Conservation (phyloP, 2,888 invertebrate species). For the Drosophila mercatorum region DNA sequence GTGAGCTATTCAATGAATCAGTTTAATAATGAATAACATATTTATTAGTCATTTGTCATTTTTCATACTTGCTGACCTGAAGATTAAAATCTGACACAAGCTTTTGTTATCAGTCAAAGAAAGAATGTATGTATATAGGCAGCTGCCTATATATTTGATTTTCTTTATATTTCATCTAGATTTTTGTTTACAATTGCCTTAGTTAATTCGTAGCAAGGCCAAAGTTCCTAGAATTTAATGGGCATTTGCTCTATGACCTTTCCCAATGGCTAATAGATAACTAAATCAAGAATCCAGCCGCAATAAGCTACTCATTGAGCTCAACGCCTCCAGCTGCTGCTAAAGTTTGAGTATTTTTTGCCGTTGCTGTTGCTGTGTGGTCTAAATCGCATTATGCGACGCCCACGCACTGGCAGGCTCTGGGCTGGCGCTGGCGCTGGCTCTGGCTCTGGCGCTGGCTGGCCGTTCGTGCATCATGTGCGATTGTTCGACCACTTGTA, state of each 20-base stretch:
- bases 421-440: too few species aligned
- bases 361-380: not conserved
- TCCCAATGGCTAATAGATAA: constrained; percentile 6
- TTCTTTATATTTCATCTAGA: not conserved
- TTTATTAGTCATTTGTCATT: not conserved
- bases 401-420: not conserved
- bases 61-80: not conserved
- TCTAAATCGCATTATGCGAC: constrained; percentile 64
- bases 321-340: not conserved
- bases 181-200: not conserved
- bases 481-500: constrained; percentile 59
- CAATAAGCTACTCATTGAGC: constrained; percentile 20
- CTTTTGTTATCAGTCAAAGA: not conserved
- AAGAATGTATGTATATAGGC: too few species aligned
- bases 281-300: not conserved
- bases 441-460: not conserved
- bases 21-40: not conserved
- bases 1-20: not conserved
- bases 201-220: not conserved
- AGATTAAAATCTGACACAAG: not conserved
- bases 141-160: not conserved
- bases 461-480: constrained; percentile 29
- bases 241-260: not conserved
- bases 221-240: not conserved
- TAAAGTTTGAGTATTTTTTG: not conserved